A percentile compares a stretch with the other conserved stretches of the same genome.
phyloP scores from a whole-genome alignment of 2,888 invertebrate species.

The Hedya salicella region DNA sequence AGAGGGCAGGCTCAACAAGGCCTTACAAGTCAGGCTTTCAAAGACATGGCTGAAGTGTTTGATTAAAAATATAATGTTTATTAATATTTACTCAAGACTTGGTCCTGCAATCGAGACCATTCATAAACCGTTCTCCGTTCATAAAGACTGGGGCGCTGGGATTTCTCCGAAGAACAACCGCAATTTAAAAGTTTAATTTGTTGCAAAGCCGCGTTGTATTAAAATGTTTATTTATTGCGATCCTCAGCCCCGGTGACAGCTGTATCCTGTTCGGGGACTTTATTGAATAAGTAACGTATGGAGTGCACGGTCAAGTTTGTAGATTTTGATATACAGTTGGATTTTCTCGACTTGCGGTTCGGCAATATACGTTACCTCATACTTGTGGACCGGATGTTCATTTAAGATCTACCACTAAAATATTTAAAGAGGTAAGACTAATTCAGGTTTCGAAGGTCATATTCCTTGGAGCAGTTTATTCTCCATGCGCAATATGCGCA shows the following conservation, averaged over 20 bases:
- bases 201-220: constrained; percentile 54
- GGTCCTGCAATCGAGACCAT: constrained; percentile 50
- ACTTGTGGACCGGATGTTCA: too few species aligned
- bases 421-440: too few species aligned
- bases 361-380: too few species aligned
- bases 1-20: too few species aligned
- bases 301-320: constrained; percentile 23
- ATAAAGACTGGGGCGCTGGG: constrained; percentile 52
- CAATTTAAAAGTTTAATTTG: constrained; percentile 59
- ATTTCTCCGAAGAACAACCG: constrained; percentile 53
- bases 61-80: constrained; percentile 24
- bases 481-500: too few species aligned
- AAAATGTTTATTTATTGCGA: constrained; percentile 67
- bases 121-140: constrained; percentile 54
- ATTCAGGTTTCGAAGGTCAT: too few species aligned
- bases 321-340: not conserved
- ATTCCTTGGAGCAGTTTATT: too few species aligned
- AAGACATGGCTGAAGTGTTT: not conserved
- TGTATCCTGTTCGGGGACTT: constrained; percentile 61
- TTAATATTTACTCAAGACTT: constrained; percentile 16
- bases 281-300: constrained; percentile 46
- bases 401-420: too few species aligned
- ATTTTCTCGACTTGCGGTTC: not conserved
- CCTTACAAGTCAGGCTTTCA: too few species aligned
- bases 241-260: constrained; percentile 57